These are phyloP conservation scores for Chiloscyllium plagiosum DNA, from an alignment of 2,113 vertebrate genomes.

Conservation along the genomic window DNA sequence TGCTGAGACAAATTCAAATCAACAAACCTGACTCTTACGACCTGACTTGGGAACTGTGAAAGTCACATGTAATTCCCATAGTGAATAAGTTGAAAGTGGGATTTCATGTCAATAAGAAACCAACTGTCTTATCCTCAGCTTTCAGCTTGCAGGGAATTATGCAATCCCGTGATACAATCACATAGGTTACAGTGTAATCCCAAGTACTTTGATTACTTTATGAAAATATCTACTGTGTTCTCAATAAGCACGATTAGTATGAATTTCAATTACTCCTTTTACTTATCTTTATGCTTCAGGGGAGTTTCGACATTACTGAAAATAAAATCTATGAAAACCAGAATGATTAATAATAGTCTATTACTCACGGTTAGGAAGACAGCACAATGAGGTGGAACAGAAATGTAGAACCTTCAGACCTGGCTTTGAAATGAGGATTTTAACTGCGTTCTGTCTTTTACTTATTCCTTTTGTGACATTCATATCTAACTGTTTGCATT, in stretches of 20 bases:
- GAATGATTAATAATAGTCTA: background rate
- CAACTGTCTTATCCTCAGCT: background rate
- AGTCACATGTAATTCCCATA: background rate
- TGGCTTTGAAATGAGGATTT: background rate
- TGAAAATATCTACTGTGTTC: background rate
- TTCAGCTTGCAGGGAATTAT: background rate
- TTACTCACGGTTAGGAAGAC: background rate
- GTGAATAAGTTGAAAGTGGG: background rate
- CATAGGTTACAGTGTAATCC: background rate
- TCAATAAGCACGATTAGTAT: background rate
- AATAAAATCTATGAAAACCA: background rate
- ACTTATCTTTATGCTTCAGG: background rate
- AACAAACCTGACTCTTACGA: background rate
- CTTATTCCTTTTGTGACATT: background rate
- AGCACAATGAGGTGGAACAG: constrained; percentile 1
- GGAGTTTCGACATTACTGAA: background rate
- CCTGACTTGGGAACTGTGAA: background rate
- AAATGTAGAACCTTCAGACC: background rate
- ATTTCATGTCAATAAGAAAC: background rate
- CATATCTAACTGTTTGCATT: background rate
- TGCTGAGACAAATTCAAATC: background rate
- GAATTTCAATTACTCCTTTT: background rate
- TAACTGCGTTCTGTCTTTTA: background rate
- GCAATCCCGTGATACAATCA: background rate
- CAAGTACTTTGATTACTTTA: background rate